Base-by-base conservation (phyloP, 53 echinoderm and acorn worm genomes). In the Stichopus horrens region DNA sequence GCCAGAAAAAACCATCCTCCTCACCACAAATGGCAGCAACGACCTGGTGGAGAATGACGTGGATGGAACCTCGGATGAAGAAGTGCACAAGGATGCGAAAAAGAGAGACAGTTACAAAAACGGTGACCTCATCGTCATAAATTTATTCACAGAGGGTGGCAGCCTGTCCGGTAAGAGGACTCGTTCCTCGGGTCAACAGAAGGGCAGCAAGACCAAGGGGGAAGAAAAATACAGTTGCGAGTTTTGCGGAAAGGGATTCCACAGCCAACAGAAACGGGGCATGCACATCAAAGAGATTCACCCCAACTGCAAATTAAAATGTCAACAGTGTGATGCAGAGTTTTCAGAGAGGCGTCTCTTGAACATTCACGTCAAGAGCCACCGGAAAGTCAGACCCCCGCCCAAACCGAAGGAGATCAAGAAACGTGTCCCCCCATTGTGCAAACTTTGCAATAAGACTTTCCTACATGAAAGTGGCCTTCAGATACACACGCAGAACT, bases 61-160 rank as follows among this genome's bases (percentile, higher is more conserved):
- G 53, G 21, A 6, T 23, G 75, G 55, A 10, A 53, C 21, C 23
- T 54, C 74, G 4, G 55, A 54, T 20, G 56, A 74, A 54, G 87
- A 87, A 20, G 57, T 11, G 9, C 9, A 73, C 4, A 58, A 74
- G 57, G 21, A 23, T 23, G 0, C 7, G 18, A 67, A 52, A 67
- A 65, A 65, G 68, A 37, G 59, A 5, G 52, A 85, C 37, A 66
- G 18, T 52, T 85, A 85, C 37, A 85, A 85, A 6, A 85, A 55
- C 54, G 87, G 87, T 9, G 87, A 87, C 56, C 87, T 87, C 54
- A 87, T 87, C 10, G 87, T 87, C 75, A 87, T 87, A 10, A 87
- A 87, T 20, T 53, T 87, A 20, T 56, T 87, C 75, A 87, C 87
- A 21, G 87, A 87, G 74, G 87, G 87, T 54, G 65, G 63, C 22